A percentile compares a stretch with the other conserved stretches of the same genome.
Evolutionary conservation across 1,140 invertebrate genomes (phyloP).

Genomic region (Hormaphis cornu): DNA sequence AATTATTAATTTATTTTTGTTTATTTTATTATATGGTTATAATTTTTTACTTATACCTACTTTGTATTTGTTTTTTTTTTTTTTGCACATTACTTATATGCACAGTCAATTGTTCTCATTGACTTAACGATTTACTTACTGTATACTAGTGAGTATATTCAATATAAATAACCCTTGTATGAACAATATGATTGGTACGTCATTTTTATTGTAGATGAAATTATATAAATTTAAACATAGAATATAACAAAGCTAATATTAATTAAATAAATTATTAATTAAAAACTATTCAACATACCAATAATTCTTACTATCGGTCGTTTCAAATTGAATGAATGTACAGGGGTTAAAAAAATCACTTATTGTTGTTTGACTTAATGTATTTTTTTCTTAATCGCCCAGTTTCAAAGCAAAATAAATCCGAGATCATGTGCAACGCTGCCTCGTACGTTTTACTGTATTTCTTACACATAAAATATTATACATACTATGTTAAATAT

Average conservation of each 20-base stretch:
- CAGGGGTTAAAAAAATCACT: not conserved
- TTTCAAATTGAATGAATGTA: no score
- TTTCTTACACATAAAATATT: not conserved
- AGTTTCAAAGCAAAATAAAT: not conserved
- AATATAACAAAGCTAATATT: no score
- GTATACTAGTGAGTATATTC: not conserved
- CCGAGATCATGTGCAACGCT: not conserved
- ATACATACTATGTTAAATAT: not conserved
- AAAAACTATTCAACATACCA: no score
- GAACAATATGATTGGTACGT: no score
- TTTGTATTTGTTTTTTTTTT: not conserved
- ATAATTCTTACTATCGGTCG: no score
- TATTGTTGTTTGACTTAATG: not conserved
- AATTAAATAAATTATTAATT: no score
- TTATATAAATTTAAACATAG: no score
- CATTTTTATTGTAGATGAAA: no score
- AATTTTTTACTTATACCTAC: not conserved
- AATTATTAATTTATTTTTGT: not conserved
- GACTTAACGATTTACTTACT: not conserved
- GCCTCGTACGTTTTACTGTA: not conserved
- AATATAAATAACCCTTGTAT: slow-evolving; percentile 5
- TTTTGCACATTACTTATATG: slow-evolving; percentile 9
- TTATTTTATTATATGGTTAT: slow-evolving; percentile 2
- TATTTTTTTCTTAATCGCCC: not conserved
- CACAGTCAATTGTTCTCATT: slow-evolving; percentile 12